These are phyloP conservation scores for Homalodisca vitripennis DNA, from an alignment of 1,140 invertebrate genomes.

Conservation along the genomic window DNA sequence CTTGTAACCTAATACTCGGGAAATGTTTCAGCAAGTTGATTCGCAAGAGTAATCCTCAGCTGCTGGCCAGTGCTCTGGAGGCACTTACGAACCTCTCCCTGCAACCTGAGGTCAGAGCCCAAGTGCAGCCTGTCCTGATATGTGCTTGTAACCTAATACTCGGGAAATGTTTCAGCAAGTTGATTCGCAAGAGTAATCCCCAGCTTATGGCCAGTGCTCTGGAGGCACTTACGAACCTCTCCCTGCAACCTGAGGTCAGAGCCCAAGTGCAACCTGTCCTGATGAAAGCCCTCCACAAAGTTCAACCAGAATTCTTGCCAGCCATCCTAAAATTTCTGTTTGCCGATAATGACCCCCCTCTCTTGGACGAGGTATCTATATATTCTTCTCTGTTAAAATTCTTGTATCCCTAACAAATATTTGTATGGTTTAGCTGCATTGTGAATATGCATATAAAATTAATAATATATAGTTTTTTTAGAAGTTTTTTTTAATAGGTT, in stretches of 20 bases:
- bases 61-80: conserved; percentile 36
- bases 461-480: no score
- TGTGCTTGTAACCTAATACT: no score
- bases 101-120: conserved; percentile 32
- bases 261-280: conserved; percentile 32
- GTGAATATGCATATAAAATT: no score
- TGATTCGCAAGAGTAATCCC: conserved; percentile 34
- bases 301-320: conserved; percentile 35
- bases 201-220: conserved; percentile 36
- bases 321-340: conserved; percentile 38
- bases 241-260: conserved; percentile 35
- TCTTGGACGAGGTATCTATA: conserved; percentile 36
- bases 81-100: conserved; percentile 36
- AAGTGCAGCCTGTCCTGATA: conserved; percentile 33
- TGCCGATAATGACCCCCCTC: conserved; percentile 24
- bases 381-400: not conserved
- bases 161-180: conserved; percentile 38
- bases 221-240: conserved; percentile 37
- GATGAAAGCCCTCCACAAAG: conserved; percentile 31
- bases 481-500: no score
- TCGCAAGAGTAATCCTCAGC: conserved; percentile 32
- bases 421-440: no score
- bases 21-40: conserved; percentile 39
- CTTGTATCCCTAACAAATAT: no score
- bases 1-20: no score